Conservation (phyloP, 2,113 vertebrate species). For the Microtus oregoni region DNA sequence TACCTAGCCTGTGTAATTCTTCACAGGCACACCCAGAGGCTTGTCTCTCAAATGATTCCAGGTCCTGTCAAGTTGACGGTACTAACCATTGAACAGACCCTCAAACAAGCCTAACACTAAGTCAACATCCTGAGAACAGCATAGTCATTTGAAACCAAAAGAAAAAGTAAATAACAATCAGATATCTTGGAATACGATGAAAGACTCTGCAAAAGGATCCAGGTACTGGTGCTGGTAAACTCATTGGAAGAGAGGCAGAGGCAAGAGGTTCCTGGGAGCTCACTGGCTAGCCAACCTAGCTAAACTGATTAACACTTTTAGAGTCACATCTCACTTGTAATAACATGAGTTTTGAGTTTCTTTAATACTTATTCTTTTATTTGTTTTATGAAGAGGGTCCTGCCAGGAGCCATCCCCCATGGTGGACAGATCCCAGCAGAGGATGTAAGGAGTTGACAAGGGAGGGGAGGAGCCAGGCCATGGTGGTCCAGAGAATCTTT, state of each 20-base stretch:
- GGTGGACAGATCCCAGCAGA: too few relatives aligned
- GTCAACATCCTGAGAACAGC: too few relatives aligned
- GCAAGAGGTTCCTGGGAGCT: neutral
- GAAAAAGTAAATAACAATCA: neutral
- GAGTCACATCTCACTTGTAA: conserved; percentile 4
- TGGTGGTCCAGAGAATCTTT: too few relatives aligned
- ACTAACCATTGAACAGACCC: neutral
- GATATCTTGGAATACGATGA: neutral
- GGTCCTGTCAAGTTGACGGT: neutral
- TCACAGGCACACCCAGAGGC: neutral
- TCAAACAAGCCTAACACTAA: neutral
- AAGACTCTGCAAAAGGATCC: neutral
- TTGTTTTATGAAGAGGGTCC: neutral
- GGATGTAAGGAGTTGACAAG: too few relatives aligned
- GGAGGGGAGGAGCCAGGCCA: too few relatives aligned
- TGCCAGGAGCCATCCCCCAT: too few relatives aligned
- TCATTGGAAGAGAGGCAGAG: neutral
- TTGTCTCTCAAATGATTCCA: neutral
- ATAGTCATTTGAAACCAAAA: neutral
- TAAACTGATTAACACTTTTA: neutral
- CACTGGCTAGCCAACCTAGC: neutral
- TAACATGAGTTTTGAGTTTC: neutral
- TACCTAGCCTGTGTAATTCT: neutral
- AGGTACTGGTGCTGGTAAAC: neutral
- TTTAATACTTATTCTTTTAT: too few relatives aligned